These are phyloP conservation scores for Gambusia affinis DNA, from an alignment of 2,113 vertebrate species.

Conservation along the genomic window DNA sequence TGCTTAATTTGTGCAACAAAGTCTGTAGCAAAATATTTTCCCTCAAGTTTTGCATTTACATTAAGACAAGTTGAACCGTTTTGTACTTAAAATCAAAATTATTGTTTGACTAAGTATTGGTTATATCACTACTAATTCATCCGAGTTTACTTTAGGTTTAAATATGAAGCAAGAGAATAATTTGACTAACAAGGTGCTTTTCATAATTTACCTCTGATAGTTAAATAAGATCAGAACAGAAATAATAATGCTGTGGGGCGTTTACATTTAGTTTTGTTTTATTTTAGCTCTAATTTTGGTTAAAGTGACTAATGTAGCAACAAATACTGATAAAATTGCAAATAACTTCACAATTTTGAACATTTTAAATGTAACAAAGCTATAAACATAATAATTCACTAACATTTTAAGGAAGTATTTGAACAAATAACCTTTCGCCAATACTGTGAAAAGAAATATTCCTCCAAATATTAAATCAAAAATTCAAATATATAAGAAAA, in stretches of 20 bases:
- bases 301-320: background rate
- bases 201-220: background rate
- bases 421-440: background rate
- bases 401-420: background rate
- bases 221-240: conserved; percentile 1
- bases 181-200: conserved; percentile 47
- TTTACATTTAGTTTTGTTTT: conserved; percentile 14
- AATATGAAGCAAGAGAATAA: conserved; percentile 13
- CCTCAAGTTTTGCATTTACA: background rate
- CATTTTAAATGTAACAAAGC: background rate
- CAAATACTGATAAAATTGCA: background rate
- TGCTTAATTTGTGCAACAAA: background rate
- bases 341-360: background rate
- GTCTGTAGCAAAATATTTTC: background rate
- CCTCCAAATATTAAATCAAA: background rate
- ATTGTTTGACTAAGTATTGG: background rate
- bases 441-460: background rate
- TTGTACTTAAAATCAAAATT: background rate
- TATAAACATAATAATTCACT: background rate
- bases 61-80: background rate
- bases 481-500: background rate
- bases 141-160: conserved; percentile 2
- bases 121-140: background rate
- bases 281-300: background rate
- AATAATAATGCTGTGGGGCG: conserved; percentile 50